Evolutionary conservation across 2,113 vertebrate species (phyloP), one percentile per base, ranked within the genome.

Genomic region (Oncorhynchus clarkii): DNA sequence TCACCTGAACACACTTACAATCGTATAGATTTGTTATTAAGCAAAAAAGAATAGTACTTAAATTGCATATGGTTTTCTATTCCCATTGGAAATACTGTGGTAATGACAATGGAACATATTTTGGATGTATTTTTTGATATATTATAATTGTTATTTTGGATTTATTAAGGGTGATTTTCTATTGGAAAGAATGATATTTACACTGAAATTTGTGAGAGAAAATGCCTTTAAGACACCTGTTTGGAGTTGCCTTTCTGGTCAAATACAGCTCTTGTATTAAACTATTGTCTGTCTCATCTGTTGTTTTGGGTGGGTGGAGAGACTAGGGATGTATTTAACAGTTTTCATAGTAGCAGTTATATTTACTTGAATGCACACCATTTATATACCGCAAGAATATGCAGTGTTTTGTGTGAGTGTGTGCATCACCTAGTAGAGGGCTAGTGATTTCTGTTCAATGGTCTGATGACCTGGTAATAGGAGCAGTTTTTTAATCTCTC

Each of bases 131-230:
- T 71, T 71, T 76, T 71, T 14, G 24, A 49, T 64, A 71, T 64
- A 70, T 60, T 51, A 48, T 73, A 6, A 73, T 75, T 70, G 62
- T 79, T 74, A 79, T 75, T 75, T 79, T 79, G 78, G 59, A 54
- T 64, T 75, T 49, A 48, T 79, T 75, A 20, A 24, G 13, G 49
- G 51, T 66, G 48, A 74, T 71, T 64, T 77, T 59, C 59, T 77
- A 65, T 54, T 65, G 29, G 6, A 39, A 8, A 39, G 34, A 45
- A 39, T 49, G 67, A 54, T 70, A 70, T 74, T 60, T 60, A 60
- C 59, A 60, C 59, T 22, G 6, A 60, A 0, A 60, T 22, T 20
- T 22, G 59, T 60, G n/a, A 60, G 18, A n/a, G 84, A 84, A 74
- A 81, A 76, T 2, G 67, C 29, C 31, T 59, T 49, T 68, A 65